Evolutionary conservation across 1,140 invertebrate genomes (phyloP).

Genomic region (Drosophila equinoxialis): DNA sequence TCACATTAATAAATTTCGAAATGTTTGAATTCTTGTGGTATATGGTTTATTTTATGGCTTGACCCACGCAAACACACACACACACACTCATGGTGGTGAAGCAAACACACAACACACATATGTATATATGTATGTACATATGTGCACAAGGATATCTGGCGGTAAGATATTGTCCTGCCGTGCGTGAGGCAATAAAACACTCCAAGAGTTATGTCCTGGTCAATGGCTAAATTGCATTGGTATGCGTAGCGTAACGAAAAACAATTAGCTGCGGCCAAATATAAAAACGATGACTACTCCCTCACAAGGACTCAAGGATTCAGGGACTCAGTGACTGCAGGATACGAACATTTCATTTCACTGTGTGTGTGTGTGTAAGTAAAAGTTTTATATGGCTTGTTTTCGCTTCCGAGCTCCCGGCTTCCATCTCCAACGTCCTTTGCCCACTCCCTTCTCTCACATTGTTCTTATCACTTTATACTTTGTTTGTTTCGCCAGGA

Average conservation of each 20-base stretch:
- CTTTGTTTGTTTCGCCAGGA: constrained; percentile 46
- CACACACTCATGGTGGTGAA: not conserved
- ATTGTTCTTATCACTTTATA: constrained; percentile 66
- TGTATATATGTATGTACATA: not conserved
- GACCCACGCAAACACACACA: constrained; percentile 52
- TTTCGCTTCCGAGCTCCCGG: constrained; percentile 47
- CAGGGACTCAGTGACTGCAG: not conserved
- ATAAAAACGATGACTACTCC: constrained; percentile 57
- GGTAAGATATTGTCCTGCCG: constrained; percentile 76
- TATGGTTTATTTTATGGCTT: constrained; percentile 68
- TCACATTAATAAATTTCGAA: constrained; percentile 75
- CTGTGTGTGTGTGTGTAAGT: not conserved
- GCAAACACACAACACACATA: not conserved
- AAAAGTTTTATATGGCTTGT: constrained; percentile 69
- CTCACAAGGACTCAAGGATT: not conserved
- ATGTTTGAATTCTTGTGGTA: constrained; percentile 50
- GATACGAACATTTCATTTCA: constrained; percentile 8
- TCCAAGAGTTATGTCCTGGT: constrained; percentile 72
- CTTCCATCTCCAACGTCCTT: not conserved
- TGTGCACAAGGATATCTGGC: constrained; percentile 36
- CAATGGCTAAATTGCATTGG: constrained; percentile 71
- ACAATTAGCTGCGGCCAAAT: constrained; percentile 79
- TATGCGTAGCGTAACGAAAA: constrained; percentile 79
- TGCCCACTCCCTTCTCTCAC: not conserved
- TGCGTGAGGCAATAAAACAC: constrained; percentile 76